phyloP scores from a whole-genome alignment of 2,113 vertebrate genomes.

The Propithecus coquereli region DNA sequence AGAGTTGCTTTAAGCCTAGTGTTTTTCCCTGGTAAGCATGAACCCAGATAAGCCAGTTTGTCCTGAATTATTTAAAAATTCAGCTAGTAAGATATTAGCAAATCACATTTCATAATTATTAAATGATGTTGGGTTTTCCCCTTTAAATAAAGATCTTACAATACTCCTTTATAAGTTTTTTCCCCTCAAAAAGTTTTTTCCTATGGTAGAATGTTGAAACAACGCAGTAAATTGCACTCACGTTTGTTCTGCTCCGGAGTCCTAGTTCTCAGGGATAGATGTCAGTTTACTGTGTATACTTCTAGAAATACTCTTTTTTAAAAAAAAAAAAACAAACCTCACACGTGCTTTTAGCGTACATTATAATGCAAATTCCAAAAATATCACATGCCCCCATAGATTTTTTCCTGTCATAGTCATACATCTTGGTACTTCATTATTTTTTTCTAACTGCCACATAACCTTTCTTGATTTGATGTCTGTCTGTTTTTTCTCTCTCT shows the following conservation, averaged over 20 bases:
- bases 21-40: neutral
- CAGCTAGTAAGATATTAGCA: neutral
- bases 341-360: neutral
- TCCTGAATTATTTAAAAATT: neutral
- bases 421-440: neutral
- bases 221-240: neutral
- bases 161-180: no score
- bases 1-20: neutral
- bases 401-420: neutral
- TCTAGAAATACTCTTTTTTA: neutral
- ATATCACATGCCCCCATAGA: neutral
- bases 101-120: neutral
- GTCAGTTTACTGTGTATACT: neutral
- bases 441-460: neutral
- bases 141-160: neutral
- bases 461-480: neutral
- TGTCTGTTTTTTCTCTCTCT: neutral
- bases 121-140: neutral
- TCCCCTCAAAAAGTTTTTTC: neutral
- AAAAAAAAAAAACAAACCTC: neutral
- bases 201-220: neutral
- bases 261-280: neutral
- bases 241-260: neutral
- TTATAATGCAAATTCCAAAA: neutral
- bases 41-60: neutral